Evolutionary conservation across 1,140 invertebrate species (phyloP), one percentile per base, ranked within the genome.

Genomic region (Scaptomyza graminum): DNA sequence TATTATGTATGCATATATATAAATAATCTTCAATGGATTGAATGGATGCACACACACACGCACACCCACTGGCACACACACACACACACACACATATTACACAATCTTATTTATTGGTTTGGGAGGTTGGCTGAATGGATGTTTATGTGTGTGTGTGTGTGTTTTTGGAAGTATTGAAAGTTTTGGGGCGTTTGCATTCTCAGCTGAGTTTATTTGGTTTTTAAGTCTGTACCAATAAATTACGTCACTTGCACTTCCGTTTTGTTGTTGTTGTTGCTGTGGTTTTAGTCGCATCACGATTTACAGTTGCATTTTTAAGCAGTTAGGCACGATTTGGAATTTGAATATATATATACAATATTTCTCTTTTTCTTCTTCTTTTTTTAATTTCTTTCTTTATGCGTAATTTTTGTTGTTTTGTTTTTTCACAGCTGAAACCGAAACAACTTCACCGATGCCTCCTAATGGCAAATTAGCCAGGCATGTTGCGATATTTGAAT

Each of bases 191-290:
- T 41, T 63, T 63, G 61, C 49, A 54, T 63, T 52, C 50, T 46
- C 41, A 66, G 37, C 54, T 62, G 61, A 65, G 47, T 34, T 11
- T 34, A 15, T 52, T 47, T 39, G 25, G 25, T 49, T 63, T 28
- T 43, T 61, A 22, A 78, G 67, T 75, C 76, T 39, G 65, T 74
- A 43, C 25, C 49, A 67, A 84, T 67, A 79, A 79, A 87, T 87
- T 88, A 87, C 83, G 83, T 87, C 83, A 87, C 83, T 87, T 77
- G 79, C 83, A 88, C 82, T 88, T 88, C 82, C 83, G 82, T 87
- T 88, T 82, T 75, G 77, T 55, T 65, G 64, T 12, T 54, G 22
- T 25, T 41, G 37, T n/a, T 39, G 37, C 12, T 41, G 37, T n/a
- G 12, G 60, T 12, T 25, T 44, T 15, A 13, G 54, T 41, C 65